phyloP scores from a whole-genome alignment of 1,140 invertebrate species.

The Plectrocnemia conspersa region DNA sequence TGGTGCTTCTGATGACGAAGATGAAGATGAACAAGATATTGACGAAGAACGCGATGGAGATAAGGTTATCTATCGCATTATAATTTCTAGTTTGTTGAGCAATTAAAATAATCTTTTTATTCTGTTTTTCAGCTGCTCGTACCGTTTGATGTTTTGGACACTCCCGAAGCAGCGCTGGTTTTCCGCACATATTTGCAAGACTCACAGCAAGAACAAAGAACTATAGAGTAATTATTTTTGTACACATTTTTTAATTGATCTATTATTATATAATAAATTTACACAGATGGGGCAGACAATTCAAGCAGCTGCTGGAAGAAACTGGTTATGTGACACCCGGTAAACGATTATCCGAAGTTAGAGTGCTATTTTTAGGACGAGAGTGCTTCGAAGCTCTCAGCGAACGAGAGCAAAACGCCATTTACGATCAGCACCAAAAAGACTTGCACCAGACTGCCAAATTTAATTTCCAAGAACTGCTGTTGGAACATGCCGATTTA shows the following conservation, averaged over 20 bases:
- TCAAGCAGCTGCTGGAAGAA: constrained; percentile 89
- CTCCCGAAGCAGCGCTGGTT: constrained; percentile 83
- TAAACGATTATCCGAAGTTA: constrained; percentile 85
- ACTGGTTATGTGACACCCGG: constrained; percentile 92
- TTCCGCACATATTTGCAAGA: constrained; percentile 89
- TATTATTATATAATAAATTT: background rate
- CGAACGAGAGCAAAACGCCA: constrained; percentile 84
- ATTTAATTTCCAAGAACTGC: constrained; percentile 87
- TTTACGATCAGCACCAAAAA: constrained; percentile 92
- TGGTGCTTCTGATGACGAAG: constrained; percentile 30
- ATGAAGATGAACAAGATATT: constrained; percentile 26
- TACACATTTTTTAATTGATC: background rate
- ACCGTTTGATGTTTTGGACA: constrained; percentile 87
- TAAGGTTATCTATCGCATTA: constrained; percentile 11
- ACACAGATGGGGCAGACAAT: constrained; percentile 81
- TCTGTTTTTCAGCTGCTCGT: constrained; percentile 49
- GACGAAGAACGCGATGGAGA: constrained; percentile 18
- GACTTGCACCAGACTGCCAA: constrained; percentile 88
- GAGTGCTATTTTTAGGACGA: constrained; percentile 90
- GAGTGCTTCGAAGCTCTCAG: constrained; percentile 91
- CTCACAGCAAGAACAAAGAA: constrained; percentile 83
- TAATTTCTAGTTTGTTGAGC: background rate
- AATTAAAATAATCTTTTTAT: background rate
- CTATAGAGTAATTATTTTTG: constrained; percentile 69
- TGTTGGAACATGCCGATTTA: constrained; percentile 89